Conservation (phyloP, 1,140 invertebrate species). For the Frieseomelitta varia region DNA sequence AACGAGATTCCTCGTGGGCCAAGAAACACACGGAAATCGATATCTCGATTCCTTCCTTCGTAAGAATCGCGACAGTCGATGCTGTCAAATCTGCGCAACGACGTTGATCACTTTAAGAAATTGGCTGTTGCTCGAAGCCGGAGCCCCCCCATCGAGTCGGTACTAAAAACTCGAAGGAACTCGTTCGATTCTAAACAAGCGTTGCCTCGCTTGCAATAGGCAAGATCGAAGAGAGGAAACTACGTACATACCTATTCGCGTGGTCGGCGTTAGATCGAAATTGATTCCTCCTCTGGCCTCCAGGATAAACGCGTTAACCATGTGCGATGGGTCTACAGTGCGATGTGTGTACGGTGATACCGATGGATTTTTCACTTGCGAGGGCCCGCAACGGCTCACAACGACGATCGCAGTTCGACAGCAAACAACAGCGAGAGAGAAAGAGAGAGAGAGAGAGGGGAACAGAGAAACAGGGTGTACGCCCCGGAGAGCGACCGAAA, state of each 20-base stretch:
- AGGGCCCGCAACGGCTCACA: background rate
- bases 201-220: too few relatives aligned
- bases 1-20: too few relatives aligned
- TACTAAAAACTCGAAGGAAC: background rate
- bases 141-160: too few relatives aligned
- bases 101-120: too few relatives aligned
- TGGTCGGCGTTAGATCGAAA: constrained; percentile 8
- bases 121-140: too few relatives aligned
- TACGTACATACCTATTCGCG: background rate
- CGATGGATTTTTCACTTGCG: background rate
- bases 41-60: too few relatives aligned
- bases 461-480: constrained; percentile 2
- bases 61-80: too few relatives aligned
- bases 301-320: constrained; percentile 31
- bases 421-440: too few relatives aligned
- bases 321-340: background rate
- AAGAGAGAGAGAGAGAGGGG: background rate
- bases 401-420: background rate
- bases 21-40: too few relatives aligned
- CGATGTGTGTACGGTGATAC: constrained; percentile 8
- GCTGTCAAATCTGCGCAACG: too few relatives aligned
- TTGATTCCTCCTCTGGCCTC: constrained; percentile 8
- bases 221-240: background rate
- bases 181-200: background rate
- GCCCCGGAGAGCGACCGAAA: constrained; percentile 27